Evolutionary conservation across 2,888 invertebrate genomes (phyloP).

Genomic region (Phytoseiulus persimilis): DNA sequence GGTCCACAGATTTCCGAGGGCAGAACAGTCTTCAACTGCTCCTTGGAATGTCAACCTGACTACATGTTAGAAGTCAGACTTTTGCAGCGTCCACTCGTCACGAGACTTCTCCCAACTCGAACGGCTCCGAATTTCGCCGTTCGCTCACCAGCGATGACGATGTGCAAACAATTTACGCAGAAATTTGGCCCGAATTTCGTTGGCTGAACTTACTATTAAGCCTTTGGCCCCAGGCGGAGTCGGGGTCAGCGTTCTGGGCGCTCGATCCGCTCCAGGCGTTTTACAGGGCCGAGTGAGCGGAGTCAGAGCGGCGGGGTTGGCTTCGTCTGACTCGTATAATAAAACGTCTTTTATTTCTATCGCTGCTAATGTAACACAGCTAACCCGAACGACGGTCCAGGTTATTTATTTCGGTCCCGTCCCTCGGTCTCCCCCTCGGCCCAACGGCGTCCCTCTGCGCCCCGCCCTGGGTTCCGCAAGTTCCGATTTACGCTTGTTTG

Average conservation of each 20-base stretch:
- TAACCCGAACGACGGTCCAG: background rate
- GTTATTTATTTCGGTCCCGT: background rate
- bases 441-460: background rate
- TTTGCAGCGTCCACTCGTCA: background rate
- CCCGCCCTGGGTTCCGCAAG: background rate
- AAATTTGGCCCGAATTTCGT: background rate
- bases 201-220: background rate
- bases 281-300: background rate
- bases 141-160: background rate
- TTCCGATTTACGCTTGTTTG: background rate
- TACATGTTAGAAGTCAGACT: too few relatives aligned
- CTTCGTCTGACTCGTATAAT: background rate
- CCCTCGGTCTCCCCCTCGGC: background rate
- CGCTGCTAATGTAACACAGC: background rate
- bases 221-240: background rate
- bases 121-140: background rate
- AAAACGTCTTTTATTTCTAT: slow-evolving; percentile 5
- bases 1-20: too few relatives aligned
- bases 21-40: too few relatives aligned
- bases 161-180: background rate
- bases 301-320: background rate
- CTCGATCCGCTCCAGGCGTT: background rate
- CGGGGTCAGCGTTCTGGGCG: background rate
- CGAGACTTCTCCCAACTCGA: background rate
- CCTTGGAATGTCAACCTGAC: too few relatives aligned